Evolutionary conservation across 2,888 invertebrate species (phyloP).

Genomic region (Andrena flavipes): DNA sequence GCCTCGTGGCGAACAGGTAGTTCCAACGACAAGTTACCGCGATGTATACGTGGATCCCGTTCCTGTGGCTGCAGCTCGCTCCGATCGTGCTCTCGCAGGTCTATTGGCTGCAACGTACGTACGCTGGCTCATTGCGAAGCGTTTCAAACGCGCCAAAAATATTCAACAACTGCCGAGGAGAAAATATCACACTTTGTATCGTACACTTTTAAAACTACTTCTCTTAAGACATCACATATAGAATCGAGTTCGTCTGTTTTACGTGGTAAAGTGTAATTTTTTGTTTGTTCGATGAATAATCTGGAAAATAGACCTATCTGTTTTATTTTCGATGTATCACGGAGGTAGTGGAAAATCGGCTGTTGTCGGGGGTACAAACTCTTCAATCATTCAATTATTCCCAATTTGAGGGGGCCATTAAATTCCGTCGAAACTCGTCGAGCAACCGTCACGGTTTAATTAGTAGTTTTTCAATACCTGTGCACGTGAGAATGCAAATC

Average conservation of each 20-base stretch:
- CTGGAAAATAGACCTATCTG: neutral
- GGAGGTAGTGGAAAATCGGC: neutral
- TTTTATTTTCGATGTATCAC: neutral
- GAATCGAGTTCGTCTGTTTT: too few species aligned
- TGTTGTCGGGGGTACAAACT: neutral
- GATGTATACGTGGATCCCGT: constrained; percentile 48
- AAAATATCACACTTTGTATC: too few species aligned
- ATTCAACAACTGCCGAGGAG: too few species aligned
- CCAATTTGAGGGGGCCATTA: constrained; percentile 24
- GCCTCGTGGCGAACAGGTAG: constrained; percentile 45
- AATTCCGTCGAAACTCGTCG: constrained; percentile 21
- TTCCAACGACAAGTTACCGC: constrained; percentile 42
- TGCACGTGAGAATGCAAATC: constrained; percentile 39
- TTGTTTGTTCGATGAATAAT: too few species aligned
- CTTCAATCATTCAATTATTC: neutral
- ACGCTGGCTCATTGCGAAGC: neutral
- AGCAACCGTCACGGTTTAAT: constrained; percentile 26
- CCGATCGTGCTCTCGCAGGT: constrained; percentile 35
- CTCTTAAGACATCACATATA: too few species aligned
- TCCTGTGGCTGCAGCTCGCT: constrained; percentile 41
- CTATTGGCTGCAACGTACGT: constrained; percentile 39
- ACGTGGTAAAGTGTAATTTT: too few species aligned
- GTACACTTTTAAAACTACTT: too few species aligned
- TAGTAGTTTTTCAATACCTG: constrained; percentile 28
- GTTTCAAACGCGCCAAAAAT: neutral